These are phyloP conservation scores for Machaerirhynchus nigripectus DNA, from an alignment of 2,113 vertebrate genomes.

Conservation along the genomic window DNA sequence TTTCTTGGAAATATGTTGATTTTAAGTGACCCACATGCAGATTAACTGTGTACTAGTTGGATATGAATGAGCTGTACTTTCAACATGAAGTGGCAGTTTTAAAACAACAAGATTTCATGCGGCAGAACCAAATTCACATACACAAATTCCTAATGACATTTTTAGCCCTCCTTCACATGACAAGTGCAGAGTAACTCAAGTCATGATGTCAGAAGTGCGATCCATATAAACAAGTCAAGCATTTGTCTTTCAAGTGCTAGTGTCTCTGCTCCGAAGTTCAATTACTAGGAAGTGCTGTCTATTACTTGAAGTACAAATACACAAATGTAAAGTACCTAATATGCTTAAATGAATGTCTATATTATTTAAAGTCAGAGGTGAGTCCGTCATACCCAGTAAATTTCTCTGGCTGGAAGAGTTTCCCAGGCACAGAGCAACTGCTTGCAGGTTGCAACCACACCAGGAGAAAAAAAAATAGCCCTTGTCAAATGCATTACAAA, in stretches of 20 bases:
- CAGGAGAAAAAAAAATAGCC: not conserved
- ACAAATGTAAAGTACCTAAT: not conserved
- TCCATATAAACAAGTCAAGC: not conserved
- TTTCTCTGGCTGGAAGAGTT: not conserved
- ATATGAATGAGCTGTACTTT: not conserved
- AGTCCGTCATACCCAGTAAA: not conserved
- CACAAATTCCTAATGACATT: not conserved
- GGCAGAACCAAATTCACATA: not conserved
- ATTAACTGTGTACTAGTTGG: not conserved
- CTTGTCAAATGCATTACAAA: constrained; percentile 39
- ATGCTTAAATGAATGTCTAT: not conserved
- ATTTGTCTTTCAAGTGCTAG: not conserved
- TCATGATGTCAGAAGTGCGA: not conserved
- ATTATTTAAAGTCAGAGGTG: not conserved
- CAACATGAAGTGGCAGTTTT: not conserved
- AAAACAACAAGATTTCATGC: not conserved
- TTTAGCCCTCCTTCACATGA: not conserved
- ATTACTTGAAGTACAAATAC: not conserved
- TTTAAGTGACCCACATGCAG: not conserved
- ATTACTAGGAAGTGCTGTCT: not conserved
- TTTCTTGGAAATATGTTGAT: not conserved
- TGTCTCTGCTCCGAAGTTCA: not conserved
- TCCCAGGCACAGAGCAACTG: not conserved
- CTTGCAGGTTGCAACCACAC: not conserved
- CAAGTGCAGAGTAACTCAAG: not conserved